Evolutionary conservation across 2,888 invertebrate species (phyloP), one percentile per base, ranked within the genome.

Genomic region (Oscheius sp.): DNA sequence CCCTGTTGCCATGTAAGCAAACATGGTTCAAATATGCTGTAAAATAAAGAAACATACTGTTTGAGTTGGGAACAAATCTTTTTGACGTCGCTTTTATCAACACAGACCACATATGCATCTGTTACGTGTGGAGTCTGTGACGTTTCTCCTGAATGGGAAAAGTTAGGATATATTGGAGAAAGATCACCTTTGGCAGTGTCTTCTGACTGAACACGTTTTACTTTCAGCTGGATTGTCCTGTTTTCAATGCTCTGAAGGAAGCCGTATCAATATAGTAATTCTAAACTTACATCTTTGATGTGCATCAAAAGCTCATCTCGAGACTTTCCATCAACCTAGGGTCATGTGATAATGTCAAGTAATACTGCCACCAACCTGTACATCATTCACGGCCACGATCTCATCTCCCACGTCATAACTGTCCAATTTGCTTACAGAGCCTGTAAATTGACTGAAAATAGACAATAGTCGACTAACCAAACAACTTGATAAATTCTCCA

Each of bases 341-440:
- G 10, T 11, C 2, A 29, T 37, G 21, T 21, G 21, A 21, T 21
- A 21, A 21, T 21, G 21, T 21, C 21, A 21, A 21, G 21, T 21
- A 21, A 21, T 21, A 21, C 21, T 21, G 21, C 21, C 21, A 21
- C 21, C 21, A 21, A 21, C 21, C 21, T 21, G 21, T 21, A 21
- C 94, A 87, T 96, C 97, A 90, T 98, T 98, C 84, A 98, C 95
- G 91, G 96, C 96, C 91, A 97, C 92, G 90, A 98, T 96, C 92
- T 97, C 97, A 91, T 98, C 96, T 78, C 95, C 96, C 89, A 96
- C 93, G 92, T 96, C 95, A 21, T 68, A 68, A 21, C 68, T 53
- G 32, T 68, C 68, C 7, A 55, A 10, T 21, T n/a, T 29, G 29
- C 35, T 68, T 35, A 55, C 53, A 13, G 68, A 68, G 2, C 68